Evolutionary conservation across 2,113 vertebrate species (phyloP).

Genomic region (Scatophagus argus): DNA sequence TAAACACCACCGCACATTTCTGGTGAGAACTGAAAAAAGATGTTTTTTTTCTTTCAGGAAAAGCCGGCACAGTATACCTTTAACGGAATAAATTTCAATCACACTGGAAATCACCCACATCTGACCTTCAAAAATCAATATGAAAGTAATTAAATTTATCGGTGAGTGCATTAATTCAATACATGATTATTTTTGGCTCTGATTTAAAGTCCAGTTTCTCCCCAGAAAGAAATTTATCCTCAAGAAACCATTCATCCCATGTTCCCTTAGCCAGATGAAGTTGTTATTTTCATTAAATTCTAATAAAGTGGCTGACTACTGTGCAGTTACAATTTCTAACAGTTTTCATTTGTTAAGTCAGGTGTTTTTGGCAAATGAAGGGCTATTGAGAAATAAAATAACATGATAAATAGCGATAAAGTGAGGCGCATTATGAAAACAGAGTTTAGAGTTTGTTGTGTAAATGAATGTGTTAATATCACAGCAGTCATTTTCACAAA

Average conservation of each 20-base stretch:
- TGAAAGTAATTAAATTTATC: constrained; percentile 30
- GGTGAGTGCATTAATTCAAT: constrained; percentile 12
- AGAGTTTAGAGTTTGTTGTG: background rate
- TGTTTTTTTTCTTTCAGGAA: no score
- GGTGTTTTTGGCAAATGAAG: background rate
- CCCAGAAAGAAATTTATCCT: background rate
- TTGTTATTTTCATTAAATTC: background rate
- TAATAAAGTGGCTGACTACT: background rate
- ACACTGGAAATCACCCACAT: background rate
- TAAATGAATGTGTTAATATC: constrained; percentile 57
- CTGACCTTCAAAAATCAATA: constrained; percentile 16
- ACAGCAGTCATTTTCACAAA: constrained; percentile 47
- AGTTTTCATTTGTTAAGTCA: background rate
- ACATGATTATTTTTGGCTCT: background rate
- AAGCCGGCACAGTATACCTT: no score
- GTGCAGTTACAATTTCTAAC: background rate
- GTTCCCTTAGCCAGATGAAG: background rate
- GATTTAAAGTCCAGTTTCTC: background rate
- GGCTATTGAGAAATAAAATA: background rate
- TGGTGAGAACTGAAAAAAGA: no score
- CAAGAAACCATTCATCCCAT: background rate
- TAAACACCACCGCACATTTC: no score
- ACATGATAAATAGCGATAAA: background rate
- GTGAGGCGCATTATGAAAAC: background rate
- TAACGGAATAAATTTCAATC: background rate